A percentile compares a stretch with the other conserved stretches of the same genome.
Conservation (phyloP, 2,113 vertebrate genomes). For the Tautogolabrus adspersus region DNA sequence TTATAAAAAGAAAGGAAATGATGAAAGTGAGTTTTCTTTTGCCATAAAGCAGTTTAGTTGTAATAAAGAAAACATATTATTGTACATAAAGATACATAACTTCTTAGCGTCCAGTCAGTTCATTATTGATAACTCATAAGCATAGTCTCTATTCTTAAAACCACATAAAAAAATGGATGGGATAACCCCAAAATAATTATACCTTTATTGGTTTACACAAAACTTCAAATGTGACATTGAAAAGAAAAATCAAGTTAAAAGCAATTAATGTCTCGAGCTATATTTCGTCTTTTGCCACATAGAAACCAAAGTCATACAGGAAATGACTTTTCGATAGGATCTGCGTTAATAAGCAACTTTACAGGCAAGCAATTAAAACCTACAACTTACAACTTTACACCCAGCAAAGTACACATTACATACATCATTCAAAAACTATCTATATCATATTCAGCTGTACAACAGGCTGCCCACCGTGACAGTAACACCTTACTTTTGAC, state of each 20-base stretch:
- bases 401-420: no score
- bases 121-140: neutral
- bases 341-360: no score
- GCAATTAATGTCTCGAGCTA: neutral
- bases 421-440: no score
- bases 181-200: neutral
- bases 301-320: neutral
- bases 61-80: neutral
- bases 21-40: neutral
- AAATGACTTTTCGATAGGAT: no score
- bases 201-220: neutral
- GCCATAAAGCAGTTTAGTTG: no score
- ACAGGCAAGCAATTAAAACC: no score
- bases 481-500: no score
- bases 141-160: slow-evolving; percentile 17
- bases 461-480: no score
- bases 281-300: slow-evolving; percentile 7
- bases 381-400: no score
- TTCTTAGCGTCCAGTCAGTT: neutral
- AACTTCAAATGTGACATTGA: neutral
- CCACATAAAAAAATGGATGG: neutral
- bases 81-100: neutral
- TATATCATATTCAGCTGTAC: no score
- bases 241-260: neutral
- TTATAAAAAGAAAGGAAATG: slow-evolving; percentile 29